Evolutionary conservation across 2,888 invertebrate species (phyloP).

Genomic region (Callyntrura sp.): DNA sequence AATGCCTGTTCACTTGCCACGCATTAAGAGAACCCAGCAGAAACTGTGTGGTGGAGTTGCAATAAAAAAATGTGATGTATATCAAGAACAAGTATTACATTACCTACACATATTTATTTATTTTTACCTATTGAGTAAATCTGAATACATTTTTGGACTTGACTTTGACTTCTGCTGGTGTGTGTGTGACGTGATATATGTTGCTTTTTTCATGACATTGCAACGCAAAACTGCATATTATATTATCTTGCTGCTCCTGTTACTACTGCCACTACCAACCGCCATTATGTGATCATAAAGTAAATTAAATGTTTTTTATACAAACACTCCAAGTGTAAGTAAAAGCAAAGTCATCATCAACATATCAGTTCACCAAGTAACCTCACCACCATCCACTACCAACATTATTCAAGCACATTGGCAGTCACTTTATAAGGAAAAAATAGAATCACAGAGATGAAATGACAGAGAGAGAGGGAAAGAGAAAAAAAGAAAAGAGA

Average conservation of each 20-base stretch:
- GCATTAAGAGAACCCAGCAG: too few relatives aligned
- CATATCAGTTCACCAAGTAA: slow-evolving; percentile 31
- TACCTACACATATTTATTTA: not conserved
- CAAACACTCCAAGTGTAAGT: slow-evolving; percentile 37
- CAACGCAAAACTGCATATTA: slow-evolving; percentile 18
- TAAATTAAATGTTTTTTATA: slow-evolving; percentile 3
- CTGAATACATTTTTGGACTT: slow-evolving; percentile 53
- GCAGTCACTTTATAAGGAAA: slow-evolving; percentile 64
- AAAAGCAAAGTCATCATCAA: slow-evolving; percentile 63
- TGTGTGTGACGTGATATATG: slow-evolving; percentile 52
- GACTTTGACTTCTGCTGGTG: slow-evolving; percentile 31
- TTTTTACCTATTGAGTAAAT: slow-evolving; percentile 42
- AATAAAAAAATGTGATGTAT: not conserved
- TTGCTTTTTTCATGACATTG: slow-evolving; percentile 40
- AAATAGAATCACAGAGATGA: slow-evolving; percentile 20
- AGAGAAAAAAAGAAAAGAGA: too few relatives aligned
- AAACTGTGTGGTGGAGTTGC: slow-evolving; percentile 12
- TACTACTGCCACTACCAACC: not conserved
- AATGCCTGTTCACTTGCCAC: not conserved
- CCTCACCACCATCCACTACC: slow-evolving; percentile 25
- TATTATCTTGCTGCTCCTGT: not conserved
- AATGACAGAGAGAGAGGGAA: slow-evolving; percentile 9
- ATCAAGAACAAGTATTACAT: slow-evolving; percentile 14
- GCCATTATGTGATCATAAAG: not conserved
- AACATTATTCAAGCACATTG: slow-evolving; percentile 24